Conservation (phyloP, 53 echinoderm and acorn worm species). For the Apostichopus leukothele region DNA sequence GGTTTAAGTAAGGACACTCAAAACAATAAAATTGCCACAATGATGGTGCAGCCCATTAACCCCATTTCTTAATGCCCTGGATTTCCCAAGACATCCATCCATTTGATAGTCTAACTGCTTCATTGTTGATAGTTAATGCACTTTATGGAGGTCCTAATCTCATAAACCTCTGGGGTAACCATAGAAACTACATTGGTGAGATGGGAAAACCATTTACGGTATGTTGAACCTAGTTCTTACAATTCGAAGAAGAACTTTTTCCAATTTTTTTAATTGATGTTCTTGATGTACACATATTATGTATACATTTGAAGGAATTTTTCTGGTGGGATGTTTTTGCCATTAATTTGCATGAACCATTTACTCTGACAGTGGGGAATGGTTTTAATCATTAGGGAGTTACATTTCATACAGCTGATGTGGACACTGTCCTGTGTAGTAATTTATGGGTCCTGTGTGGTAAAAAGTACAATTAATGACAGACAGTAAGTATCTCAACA, state of each 20-base stretch:
- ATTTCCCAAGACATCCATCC: slow-evolving; percentile 19
- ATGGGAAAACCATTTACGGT: neutral
- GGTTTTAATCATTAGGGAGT: neutral
- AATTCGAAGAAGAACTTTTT: neutral
- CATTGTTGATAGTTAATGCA: slow-evolving; percentile 12
- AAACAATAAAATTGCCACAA: neutral
- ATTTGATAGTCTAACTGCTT: neutral
- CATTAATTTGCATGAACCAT: neutral
- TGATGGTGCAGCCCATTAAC: slow-evolving; percentile 23
- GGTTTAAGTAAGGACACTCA: neutral
- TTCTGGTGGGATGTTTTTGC: neutral
- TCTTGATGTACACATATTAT: neutral
- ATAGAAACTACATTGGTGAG: neutral
- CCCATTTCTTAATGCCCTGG: slow-evolving; percentile 27
- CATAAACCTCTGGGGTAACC: neutral
- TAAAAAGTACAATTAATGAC: neutral
- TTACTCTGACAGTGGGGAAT: neutral
- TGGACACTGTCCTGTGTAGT: neutral
- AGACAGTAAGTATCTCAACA: neutral
- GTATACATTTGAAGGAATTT: neutral
- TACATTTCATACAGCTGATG: neutral
- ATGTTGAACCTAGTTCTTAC: neutral
- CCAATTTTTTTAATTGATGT: neutral
- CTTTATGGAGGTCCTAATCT: neutral
- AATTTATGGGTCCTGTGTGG: neutral